Evolutionary conservation across 2,888 invertebrate genomes (phyloP), one percentile per base, ranked within the genome.

Genomic region (Idaea straminata): DNA sequence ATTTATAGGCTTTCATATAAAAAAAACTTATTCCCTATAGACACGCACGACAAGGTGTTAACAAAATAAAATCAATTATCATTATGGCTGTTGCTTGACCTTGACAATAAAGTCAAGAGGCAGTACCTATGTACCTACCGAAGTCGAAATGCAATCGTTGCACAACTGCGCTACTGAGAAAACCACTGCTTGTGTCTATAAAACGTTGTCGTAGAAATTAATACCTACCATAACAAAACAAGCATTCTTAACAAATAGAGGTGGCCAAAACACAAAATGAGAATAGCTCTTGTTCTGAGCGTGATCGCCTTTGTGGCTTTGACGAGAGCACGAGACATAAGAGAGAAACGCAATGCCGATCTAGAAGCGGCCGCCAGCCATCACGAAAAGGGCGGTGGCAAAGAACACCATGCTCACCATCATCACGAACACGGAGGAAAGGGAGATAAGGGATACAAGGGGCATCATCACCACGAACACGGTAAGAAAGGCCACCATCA

Each of bases 401-500:
- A 94, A 58, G 94, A 95, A 72, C 94, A 95, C 72, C 94, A 95
- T 76, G 91, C 91, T 0, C 94, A 95, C 71, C 94, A 95, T 72
- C 94, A 94, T 78, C 92, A 93, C 66, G 91, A 94, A 36, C 94
- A 95, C 75, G 96, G 95, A 0, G 95, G 94, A 63, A 94, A 96
- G 74, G 95, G 95, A 7, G 94, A 95, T 74, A 95, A 96, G 73
- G 95, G 95, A 0, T 95, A 96, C 87, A 95, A 95, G 76, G 94
- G 94, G 15, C 93, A 94, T 66, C 95, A 96, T 75, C 93, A 95
- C 69, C 93, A 95, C 69, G 94, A 95, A 71, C 95, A 96, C 79
- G 95, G 95, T 60, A 92, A 95, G 70, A 95, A 95, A 77, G 96
- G 96, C 0, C 95, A 96, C 79, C 96, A 96, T 80, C 95, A 96